Evolutionary conservation across 2,888 invertebrate genomes (phyloP).

Genomic region (Ormyrus nitidulus): DNA sequence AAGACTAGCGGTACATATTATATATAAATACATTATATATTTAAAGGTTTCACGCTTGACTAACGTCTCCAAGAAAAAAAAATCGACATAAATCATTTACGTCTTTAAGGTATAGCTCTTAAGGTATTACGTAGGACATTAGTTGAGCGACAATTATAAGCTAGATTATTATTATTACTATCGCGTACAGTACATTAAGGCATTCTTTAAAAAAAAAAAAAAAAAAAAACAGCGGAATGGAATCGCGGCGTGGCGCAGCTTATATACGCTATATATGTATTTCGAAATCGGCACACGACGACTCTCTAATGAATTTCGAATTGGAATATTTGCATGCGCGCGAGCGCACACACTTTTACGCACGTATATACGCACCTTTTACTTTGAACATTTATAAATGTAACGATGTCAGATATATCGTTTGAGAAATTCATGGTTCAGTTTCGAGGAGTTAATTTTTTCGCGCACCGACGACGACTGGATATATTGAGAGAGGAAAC

Average conservation of each 20-base stretch:
- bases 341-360: not conserved
- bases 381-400: constrained; percentile 8
- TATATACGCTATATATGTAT: constrained; percentile 20
- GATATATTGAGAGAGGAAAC: not conserved
- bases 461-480: constrained; percentile 25
- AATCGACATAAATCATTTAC: constrained; percentile 32
- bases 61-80: constrained; percentile 68
- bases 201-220: not conserved
- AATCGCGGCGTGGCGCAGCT: constrained; percentile 21
- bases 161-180: constrained; percentile 39
- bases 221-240: constrained; percentile 19
- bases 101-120: constrained; percentile 48
- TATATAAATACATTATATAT: constrained; percentile 60
- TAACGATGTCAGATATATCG: constrained; percentile 38
- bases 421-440: constrained; percentile 37
- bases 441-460: constrained; percentile 33
- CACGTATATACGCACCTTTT: constrained; percentile 1
- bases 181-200: constrained; percentile 36
- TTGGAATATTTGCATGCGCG: constrained; percentile 36
- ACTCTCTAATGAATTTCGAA: constrained; percentile 44
- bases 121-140: constrained; percentile 55
- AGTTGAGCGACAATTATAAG: constrained; percentile 55
- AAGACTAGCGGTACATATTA: constrained; percentile 69
- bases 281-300: constrained; percentile 46
- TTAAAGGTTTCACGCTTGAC: constrained; percentile 75